Conservation (phyloP, 2,113 vertebrate genomes). For the Laterallus jamaicensis region DNA sequence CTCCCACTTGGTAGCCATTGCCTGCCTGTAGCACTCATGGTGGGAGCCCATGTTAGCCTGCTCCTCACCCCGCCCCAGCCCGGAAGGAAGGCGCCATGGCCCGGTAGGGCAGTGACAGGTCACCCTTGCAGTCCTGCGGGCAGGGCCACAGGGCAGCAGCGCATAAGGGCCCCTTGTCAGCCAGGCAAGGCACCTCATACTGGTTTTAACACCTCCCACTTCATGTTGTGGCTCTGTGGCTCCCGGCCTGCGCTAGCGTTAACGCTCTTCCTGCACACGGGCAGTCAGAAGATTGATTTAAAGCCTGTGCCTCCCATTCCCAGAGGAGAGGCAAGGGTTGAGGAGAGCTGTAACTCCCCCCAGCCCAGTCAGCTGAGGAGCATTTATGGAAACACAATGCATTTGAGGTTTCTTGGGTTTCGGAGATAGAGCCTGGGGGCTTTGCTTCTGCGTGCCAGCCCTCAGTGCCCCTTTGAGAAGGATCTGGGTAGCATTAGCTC, state of each 20-base stretch:
- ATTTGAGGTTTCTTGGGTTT: slow-evolving; percentile 46
- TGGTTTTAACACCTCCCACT: neutral
- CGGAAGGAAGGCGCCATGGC: neutral
- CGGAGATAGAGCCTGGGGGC: neutral
- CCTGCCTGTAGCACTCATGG: fast-evolving
- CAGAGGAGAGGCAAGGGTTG: neutral
- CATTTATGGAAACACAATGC: slow-evolving; percentile 39
- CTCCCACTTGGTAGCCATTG: too few species aligned
- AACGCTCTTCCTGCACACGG: neutral
- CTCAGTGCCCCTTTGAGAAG: neutral
- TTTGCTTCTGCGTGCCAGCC: neutral
- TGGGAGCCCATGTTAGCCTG: neutral
- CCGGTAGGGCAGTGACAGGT: fast-evolving
- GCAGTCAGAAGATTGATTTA: neutral
- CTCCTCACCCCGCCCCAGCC: fast-evolving
- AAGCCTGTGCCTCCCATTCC: neutral
- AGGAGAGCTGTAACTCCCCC: neutral
- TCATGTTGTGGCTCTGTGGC: neutral
- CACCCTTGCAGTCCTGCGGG: fast-evolving
- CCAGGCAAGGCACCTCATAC: fast-evolving
- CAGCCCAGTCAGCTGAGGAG: slow-evolving; percentile 23
- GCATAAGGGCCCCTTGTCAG: fast-evolving
- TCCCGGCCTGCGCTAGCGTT: fast-evolving
- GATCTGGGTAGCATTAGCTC: slow-evolving; percentile 50
- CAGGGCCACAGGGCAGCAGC: neutral